Conservation (phyloP, 1,140 invertebrate species). For the Triops longicaudatus region DNA sequence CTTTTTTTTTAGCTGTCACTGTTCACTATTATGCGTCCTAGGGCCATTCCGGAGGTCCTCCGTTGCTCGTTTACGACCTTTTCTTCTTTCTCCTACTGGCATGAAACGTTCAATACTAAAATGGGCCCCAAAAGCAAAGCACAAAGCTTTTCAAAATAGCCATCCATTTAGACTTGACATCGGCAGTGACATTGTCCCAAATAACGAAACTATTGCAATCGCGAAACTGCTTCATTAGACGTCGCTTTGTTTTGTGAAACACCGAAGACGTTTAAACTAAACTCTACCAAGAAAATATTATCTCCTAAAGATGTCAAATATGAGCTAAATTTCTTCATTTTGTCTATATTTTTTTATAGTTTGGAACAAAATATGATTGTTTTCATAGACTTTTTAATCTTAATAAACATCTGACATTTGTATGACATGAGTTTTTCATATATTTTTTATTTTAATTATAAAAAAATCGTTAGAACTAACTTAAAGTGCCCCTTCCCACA, state of each 20-base stretch:
- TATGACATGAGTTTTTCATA: too few species aligned
- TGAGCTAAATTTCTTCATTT: background rate
- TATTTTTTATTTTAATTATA: too few species aligned
- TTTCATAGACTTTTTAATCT: too few species aligned
- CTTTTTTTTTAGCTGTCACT: background rate
- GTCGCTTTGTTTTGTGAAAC: too few species aligned
- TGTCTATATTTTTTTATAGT: background rate
- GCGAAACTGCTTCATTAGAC: background rate
- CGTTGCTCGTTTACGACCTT: slow-evolving; percentile 11
- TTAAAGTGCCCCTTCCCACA: too few species aligned
- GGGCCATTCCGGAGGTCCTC: background rate
- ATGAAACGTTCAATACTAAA: background rate
- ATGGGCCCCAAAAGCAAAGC: background rate
- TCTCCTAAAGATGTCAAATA: too few species aligned
- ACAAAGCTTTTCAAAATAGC: background rate
- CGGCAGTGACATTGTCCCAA: background rate
- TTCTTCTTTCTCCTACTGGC: background rate
- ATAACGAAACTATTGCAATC: background rate
- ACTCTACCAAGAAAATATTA: too few species aligned
- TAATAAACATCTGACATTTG: too few species aligned
- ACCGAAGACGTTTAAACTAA: too few species aligned
- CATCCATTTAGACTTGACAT: background rate
- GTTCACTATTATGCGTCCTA: slow-evolving; percentile 6
- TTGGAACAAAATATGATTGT: too few species aligned
- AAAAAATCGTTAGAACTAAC: too few species aligned